phyloP scores from a whole-genome alignment of 2,797 vertebrate genomes.

The Pantherophis alleghaniensis region DNA sequence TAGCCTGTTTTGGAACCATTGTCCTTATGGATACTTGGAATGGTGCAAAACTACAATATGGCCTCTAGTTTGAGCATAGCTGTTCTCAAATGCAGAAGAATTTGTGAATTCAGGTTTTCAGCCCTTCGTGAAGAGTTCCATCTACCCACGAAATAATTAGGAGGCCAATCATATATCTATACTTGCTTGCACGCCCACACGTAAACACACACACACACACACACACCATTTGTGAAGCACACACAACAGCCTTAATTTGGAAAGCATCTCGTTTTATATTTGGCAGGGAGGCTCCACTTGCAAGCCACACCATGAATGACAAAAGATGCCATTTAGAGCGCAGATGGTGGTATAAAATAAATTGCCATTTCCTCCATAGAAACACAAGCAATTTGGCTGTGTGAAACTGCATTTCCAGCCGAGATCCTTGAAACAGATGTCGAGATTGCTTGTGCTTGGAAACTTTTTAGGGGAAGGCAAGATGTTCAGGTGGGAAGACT shows the following conservation, averaged over 20 bases:
- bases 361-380: conserved; percentile 77
- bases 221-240: conserved; percentile 31
- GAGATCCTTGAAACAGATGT: conserved; percentile 80
- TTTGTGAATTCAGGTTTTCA: neutral
- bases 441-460: conserved; percentile 76
- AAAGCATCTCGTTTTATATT: conserved; percentile 69
- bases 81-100: neutral
- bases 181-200: neutral
- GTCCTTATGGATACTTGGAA: neutral
- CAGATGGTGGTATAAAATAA: conserved; percentile 83
- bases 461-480: conserved; percentile 73
- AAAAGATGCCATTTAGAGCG: conserved; percentile 75
- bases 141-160: neutral
- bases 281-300: conserved; percentile 56
- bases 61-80: neutral
- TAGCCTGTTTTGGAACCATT: neutral
- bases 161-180: neutral
- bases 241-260: conserved; percentile 61
- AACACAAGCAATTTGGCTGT: conserved; percentile 78
- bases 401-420: conserved; percentile 75
- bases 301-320: conserved; percentile 72
- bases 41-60: neutral
- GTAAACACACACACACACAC: neutral
- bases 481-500: conserved; percentile 74
- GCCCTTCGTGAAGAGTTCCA: neutral